These are phyloP conservation scores for Bhutanitis thaidina DNA, from an alignment of 2,888 invertebrate species.

Conservation along the genomic window DNA sequence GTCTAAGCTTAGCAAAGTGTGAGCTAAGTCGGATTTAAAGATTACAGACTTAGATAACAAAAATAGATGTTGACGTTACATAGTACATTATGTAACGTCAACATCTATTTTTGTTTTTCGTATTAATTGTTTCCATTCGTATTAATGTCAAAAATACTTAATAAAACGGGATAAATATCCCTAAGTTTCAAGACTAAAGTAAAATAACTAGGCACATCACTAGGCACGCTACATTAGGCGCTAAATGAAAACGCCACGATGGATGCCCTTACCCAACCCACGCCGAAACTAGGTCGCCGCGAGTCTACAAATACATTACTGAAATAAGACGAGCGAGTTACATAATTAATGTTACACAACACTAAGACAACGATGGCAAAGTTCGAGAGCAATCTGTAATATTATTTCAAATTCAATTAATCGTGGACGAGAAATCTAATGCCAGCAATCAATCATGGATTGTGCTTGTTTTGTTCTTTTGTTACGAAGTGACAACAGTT, in stretches of 20 bases:
- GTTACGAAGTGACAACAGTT: too few relatives aligned
- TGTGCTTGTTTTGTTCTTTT: too few relatives aligned
- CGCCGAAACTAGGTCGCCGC: slow-evolving; percentile 43
- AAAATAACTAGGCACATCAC: slow-evolving; percentile 9
- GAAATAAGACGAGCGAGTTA: slow-evolving; percentile 51
- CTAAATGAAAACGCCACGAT: slow-evolving; percentile 30
- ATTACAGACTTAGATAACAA: too few relatives aligned
- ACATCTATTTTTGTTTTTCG: too few relatives aligned
- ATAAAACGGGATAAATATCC: not conserved
- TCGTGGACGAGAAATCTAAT: not conserved
- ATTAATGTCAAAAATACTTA: too few relatives aligned
- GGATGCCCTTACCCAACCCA: slow-evolving; percentile 25
- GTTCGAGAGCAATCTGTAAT: slow-evolving; percentile 1
- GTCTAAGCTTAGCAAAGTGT: too few relatives aligned
- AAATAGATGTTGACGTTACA: too few relatives aligned
- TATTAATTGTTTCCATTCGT: too few relatives aligned
- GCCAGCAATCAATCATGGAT: not conserved
- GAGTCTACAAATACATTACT: slow-evolving; percentile 50
- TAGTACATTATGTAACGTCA: too few relatives aligned
- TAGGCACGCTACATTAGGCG: slow-evolving; percentile 32
- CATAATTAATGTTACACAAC: slow-evolving; percentile 53
- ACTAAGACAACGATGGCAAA: slow-evolving; percentile 8
- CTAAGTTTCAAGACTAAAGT: not conserved
- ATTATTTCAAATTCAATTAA: slow-evolving; percentile 5
- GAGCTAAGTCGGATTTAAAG: too few relatives aligned